Percentiles rank a stretch among this genome's conserved stretches.
These are phyloP conservation scores for Motacilla tschutschensis DNA, from an alignment of 2,113 vertebrate species.

Conservation along the genomic window DNA sequence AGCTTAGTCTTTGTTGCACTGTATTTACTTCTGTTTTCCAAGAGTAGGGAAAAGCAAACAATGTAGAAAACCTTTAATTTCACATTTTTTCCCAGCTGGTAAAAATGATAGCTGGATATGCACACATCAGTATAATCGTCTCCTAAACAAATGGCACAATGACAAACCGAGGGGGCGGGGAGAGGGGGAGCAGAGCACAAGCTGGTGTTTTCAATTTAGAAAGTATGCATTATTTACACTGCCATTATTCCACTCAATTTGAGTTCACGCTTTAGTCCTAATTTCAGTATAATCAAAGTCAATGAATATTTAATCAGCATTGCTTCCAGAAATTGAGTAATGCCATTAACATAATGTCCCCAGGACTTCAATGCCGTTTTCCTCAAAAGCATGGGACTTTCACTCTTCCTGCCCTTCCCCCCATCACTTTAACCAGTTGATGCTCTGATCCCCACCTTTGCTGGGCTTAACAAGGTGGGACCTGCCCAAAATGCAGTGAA, in stretches of 20 bases:
- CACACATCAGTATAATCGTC: slow-evolving; percentile 70
- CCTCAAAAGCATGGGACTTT: slow-evolving; percentile 73
- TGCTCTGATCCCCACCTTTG: slow-evolving; percentile 1
- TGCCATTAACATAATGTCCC: slow-evolving; percentile 89
- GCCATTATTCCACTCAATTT: slow-evolving; percentile 88
- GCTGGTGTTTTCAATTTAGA: slow-evolving; percentile 88
- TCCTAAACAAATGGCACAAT: slow-evolving; percentile 82
- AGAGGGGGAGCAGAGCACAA: slow-evolving; percentile 68
- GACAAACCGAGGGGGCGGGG: slow-evolving; percentile 63
- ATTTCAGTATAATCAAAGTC: slow-evolving; percentile 91
- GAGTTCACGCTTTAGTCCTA: slow-evolving; percentile 86
- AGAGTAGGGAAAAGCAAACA: slow-evolving; percentile 67
- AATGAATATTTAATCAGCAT: slow-evolving; percentile 93
- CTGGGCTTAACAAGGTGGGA: not conserved
- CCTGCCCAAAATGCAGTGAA: not conserved
- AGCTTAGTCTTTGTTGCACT: not conserved
- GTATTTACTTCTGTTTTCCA: slow-evolving; percentile 37
- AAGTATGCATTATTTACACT: slow-evolving; percentile 90
- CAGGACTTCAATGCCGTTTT: slow-evolving; percentile 76
- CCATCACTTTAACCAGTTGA: slow-evolving; percentile 12
- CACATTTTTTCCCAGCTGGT: slow-evolving; percentile 63
- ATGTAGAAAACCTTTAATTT: slow-evolving; percentile 69
- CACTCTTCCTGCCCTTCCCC: slow-evolving; percentile 43
- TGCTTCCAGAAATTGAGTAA: slow-evolving; percentile 88
- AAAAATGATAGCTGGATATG: slow-evolving; percentile 67